A percentile compares a stretch with the other conserved stretches of the same genome.
These are phyloP conservation scores for Andrena hattorfiana DNA, from an alignment of 2,888 invertebrate genomes.

Conservation along the genomic window DNA sequence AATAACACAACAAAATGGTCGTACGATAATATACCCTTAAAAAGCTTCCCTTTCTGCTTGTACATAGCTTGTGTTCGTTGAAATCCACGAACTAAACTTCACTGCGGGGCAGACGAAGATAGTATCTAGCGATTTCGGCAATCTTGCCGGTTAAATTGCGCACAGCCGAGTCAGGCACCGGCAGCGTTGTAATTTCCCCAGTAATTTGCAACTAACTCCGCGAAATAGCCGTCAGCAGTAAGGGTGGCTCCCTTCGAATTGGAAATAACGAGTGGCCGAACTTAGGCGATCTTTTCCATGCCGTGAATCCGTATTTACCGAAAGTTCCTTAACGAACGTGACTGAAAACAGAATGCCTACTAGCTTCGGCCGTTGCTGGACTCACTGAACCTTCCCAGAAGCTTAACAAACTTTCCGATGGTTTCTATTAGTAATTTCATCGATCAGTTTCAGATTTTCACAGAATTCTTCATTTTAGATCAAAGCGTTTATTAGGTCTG, in stretches of 20 bases:
- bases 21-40: no score
- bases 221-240: conserved; percentile 58
- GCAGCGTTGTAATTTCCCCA: conserved; percentile 72
- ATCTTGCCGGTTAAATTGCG: conserved; percentile 63
- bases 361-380: not conserved
- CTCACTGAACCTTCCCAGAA: not conserved
- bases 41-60: no score
- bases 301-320: not conserved
- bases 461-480: no score
- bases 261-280: conserved; percentile 55
- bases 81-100: not conserved
- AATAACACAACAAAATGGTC: no score
- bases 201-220: conserved; percentile 70
- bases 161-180: conserved; percentile 25
- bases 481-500: no score
- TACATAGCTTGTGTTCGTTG: not conserved
- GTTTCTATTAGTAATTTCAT: not conserved
- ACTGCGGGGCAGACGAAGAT: not conserved
- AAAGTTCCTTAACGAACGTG: conserved; percentile 40
- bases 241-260: conserved; percentile 36
- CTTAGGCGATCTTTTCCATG: conserved; percentile 36
- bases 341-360: conserved; percentile 1
- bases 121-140: conserved; percentile 41
- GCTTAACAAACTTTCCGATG: not conserved
- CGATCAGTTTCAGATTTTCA: not conserved